Conservation (phyloP, 2,797 vertebrate genomes). For the Mico argentatus region DNA sequence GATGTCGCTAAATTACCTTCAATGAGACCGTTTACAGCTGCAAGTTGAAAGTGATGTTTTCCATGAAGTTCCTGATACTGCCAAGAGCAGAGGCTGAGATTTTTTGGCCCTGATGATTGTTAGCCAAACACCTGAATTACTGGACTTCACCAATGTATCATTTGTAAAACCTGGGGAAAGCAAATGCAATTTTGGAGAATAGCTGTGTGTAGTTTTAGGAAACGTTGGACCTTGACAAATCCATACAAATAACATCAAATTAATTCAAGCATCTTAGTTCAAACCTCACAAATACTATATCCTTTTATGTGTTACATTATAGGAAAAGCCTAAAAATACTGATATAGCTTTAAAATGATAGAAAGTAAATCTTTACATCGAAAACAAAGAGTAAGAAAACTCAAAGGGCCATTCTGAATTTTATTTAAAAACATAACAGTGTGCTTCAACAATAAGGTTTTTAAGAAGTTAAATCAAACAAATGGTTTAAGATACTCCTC, state of each 20-base stretch:
- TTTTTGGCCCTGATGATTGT: background rate
- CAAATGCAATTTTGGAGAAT: background rate
- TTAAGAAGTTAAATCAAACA: background rate
- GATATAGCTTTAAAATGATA: background rate
- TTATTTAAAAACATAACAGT: background rate
- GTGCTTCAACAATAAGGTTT: background rate
- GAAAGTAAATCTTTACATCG: background rate
- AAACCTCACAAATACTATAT: background rate
- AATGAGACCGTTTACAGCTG: conserved; percentile 35
- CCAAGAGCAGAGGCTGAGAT: background rate
- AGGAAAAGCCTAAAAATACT: background rate
- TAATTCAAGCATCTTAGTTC: conserved; percentile 5
- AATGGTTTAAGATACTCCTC: background rate
- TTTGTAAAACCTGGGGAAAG: conserved; percentile 53
- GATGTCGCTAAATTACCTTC: background rate
- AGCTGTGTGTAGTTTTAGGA: background rate
- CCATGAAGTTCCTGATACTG: conserved; percentile 40
- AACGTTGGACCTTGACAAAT: background rate
- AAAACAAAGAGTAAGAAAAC: background rate
- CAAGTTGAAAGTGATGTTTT: background rate
- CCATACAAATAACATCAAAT: background rate
- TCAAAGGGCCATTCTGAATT: background rate
- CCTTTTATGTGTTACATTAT: background rate
- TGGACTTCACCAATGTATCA: background rate
- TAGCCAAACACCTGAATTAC: conserved; percentile 32